Percentiles rank a stretch among this genome's conserved stretches.
These are phyloP conservation scores for Thamnophis elegans DNA, from an alignment of 2,797 vertebrate genomes.

Conservation along the genomic window DNA sequence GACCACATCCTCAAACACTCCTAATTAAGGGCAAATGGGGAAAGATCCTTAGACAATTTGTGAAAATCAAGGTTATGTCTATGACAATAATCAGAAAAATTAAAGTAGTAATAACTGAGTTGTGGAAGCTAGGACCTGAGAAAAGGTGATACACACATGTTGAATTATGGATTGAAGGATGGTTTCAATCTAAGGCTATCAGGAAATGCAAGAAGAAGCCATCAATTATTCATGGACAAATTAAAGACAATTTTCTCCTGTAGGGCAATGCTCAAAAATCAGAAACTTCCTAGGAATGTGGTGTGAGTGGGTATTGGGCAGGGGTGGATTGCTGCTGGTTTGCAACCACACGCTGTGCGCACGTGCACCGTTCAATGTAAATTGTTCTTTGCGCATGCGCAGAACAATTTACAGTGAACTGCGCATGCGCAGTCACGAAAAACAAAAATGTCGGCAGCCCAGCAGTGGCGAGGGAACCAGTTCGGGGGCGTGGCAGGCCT, in stretches of 20 bases:
- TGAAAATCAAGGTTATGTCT: neutral
- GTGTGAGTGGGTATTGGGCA: neutral
- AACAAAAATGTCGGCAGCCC: no score
- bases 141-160: neutral
- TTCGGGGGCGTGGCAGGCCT: no score
- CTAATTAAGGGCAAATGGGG: neutral
- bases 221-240: neutral
- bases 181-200: neutral
- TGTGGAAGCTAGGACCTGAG: neutral
- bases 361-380: no score
- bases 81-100: neutral
- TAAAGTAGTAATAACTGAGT: neutral
- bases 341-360: no score
- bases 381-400: no score
- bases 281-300: neutral
- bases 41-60: neutral
- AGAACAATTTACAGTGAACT: no score
- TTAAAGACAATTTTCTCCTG: neutral
- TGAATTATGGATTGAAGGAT: neutral
- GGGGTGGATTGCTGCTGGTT: no score
- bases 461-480: no score
- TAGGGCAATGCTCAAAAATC: neutral
- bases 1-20: neutral
- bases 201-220: neutral
- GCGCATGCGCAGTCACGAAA: no score